Percentiles rank a stretch among this genome's conserved stretches.
phyloP scores from a whole-genome alignment of 53 echinoderm and acorn worm species.

The Hippasteria phrygiana region DNA sequence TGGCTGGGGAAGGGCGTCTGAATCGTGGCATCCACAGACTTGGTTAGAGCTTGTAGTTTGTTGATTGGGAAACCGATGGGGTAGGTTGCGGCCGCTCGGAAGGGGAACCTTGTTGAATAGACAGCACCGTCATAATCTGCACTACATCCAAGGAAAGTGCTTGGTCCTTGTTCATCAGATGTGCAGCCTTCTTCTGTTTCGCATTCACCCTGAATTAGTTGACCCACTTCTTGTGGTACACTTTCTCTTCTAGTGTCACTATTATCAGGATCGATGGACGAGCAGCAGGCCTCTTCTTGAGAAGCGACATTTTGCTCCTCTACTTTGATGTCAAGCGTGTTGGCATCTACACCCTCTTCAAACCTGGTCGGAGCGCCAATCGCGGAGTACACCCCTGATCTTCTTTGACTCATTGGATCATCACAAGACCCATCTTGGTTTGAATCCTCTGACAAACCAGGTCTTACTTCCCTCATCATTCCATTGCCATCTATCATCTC shows the following conservation, averaged over 20 bases:
- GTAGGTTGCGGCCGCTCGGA: constrained; percentile 8
- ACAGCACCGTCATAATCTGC: neutral
- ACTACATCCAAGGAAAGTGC: neutral
- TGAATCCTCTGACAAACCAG: neutral
- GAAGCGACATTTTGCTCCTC: neutral
- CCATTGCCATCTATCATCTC: neutral
- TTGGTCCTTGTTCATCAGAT: neutral
- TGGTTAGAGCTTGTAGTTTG: constrained; percentile 15
- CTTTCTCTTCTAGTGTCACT: neutral
- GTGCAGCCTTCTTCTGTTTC: neutral
- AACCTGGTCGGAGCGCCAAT: neutral
- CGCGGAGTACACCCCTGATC: neutral
- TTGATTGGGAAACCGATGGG: constrained; percentile 15
- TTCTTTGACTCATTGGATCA: neutral
- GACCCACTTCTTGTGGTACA: neutral
- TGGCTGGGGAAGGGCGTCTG: neutral
- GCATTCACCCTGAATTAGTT: neutral
- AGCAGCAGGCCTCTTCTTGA: neutral
- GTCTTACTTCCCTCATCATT: neutral
- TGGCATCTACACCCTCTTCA: constrained; percentile 1
- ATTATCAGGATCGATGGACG: neutral
- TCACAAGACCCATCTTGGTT: neutral
- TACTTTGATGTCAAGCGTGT: neutral
- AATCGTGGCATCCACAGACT: neutral
- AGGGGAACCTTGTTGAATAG: neutral